A percentile compares a stretch with the other conserved stretches of the same genome.
Conservation (phyloP, 1,140 invertebrate species). For the Harlomillsia oculata region DNA sequence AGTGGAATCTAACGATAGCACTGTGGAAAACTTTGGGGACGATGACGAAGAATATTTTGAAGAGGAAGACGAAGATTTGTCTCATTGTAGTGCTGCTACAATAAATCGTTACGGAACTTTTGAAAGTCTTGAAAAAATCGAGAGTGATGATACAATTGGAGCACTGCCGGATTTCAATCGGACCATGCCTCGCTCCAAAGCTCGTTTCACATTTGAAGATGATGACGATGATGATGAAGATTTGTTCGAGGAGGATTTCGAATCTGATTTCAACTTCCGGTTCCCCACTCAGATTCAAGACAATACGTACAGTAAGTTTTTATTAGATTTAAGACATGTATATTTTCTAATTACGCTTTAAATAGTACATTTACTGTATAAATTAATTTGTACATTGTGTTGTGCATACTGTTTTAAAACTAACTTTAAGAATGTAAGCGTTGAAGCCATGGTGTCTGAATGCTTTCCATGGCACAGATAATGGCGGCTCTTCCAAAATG, state of each 20-base stretch:
- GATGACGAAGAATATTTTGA: slow-evolving; percentile 29
- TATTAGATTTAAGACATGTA: neutral
- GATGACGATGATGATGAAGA: slow-evolving; percentile 32
- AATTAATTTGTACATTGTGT: too few species aligned
- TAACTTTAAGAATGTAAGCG: too few species aligned
- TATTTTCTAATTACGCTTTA: neutral
- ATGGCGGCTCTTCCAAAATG: too few species aligned
- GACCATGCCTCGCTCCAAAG: slow-evolving; percentile 23
- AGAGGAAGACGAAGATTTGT: slow-evolving; percentile 30
- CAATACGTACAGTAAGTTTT: slow-evolving; percentile 33
- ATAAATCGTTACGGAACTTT: slow-evolving; percentile 35
- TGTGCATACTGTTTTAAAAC: too few species aligned
- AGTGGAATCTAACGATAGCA: slow-evolving; percentile 30
- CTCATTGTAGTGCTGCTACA: slow-evolving; percentile 28
- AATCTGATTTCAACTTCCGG: slow-evolving; percentile 33
- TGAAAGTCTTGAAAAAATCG: slow-evolving; percentile 34
- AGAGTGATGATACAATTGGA: slow-evolving; percentile 16
- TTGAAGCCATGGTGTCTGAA: too few species aligned
- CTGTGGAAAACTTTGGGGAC: slow-evolving; percentile 31
- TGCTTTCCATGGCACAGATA: neutral
- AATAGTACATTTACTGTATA: slow-evolving; percentile 1
- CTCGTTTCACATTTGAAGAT: slow-evolving; percentile 32
- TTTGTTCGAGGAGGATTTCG: slow-evolving; percentile 34
- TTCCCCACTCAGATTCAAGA: slow-evolving; percentile 34
- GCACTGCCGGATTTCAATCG: slow-evolving; percentile 16